Conservation (phyloP, 2,888 invertebrate species). For the Fragum sueziense region DNA sequence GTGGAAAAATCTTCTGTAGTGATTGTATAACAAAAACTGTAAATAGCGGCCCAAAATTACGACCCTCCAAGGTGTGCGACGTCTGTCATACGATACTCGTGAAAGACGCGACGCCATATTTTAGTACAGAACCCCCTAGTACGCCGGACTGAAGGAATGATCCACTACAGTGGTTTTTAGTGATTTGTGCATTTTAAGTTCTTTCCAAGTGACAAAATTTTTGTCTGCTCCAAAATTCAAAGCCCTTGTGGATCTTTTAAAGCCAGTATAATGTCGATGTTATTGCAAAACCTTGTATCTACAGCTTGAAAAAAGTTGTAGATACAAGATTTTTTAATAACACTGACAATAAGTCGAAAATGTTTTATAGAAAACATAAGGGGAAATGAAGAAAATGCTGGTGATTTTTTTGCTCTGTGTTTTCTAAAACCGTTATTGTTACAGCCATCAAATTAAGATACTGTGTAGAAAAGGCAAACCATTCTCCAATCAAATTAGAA, state of each 20-base stretch:
- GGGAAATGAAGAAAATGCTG: no score
- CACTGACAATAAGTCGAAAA: no score
- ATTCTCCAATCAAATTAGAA: no score
- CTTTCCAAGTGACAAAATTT: neutral
- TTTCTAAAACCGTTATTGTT: no score
- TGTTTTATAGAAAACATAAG: no score
- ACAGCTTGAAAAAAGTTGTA: neutral
- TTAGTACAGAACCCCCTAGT: constrained; percentile 87
- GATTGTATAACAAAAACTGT: constrained; percentile 92
- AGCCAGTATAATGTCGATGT: no score
- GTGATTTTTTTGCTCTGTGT: no score
- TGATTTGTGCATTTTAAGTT: neutral
- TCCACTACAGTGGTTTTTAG: neutral
- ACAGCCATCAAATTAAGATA: no score
- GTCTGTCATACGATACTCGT: constrained; percentile 98
- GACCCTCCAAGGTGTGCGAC: constrained; percentile 95
- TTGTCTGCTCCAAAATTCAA: neutral
- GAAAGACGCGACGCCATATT: constrained; percentile 83
- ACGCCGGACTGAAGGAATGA: constrained; percentile 75
- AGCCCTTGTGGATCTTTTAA: no score
- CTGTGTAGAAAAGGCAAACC: no score
- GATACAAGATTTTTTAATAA: neutral
- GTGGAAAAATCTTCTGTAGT: constrained; percentile 97
- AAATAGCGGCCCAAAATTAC: constrained; percentile 91
- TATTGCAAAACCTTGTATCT: neutral